Base-by-base conservation (phyloP, 2,113 vertebrate species). In the Alexandromys fortis region DNA sequence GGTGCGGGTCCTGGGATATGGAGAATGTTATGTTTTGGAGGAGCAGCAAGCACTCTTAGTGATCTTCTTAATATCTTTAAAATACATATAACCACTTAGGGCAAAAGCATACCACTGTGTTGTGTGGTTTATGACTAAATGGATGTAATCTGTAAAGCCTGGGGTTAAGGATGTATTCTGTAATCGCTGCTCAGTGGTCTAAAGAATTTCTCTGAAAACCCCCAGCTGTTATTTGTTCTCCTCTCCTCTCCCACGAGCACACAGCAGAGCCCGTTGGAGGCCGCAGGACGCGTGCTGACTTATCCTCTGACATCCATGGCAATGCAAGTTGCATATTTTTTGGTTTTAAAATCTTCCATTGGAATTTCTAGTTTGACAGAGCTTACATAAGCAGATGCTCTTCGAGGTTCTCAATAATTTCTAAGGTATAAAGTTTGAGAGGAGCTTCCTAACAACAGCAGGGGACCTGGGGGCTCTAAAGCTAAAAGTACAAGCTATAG, bases 341-440 rank as follows among this genome's bases (percentile, higher is more conserved):
- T 35, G 33, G 6, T 68, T 73, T 96, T 86, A 86, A 79, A 52
- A 58, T 17, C 85, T 95, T n/a, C 35, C 45, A 3, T 16, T 94
- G 78, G 94, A 70, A 88, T 83, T 81, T 94, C 30, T 30, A 89
- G 63, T 17, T 49, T 65, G 49, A 65, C 47, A 75, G 16, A 85
- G 67, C 28, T n/a, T 19, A 70, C 3, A 42, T n/a, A 70, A 89
- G 67, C 73, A 91, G 55, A 83, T 72, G 12, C 28, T 85, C 72
- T 76, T 77, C 35, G n/a, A n/a, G 16, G 24, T 70, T 70, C 87
- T 76, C 86, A 65, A 12, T 58, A 45, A n/a, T 55, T 61, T 90
- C 42, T 83, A 45, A 92, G 70, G 24, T 77, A 17, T 49, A 26
- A 76, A 86, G 49, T 76, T 30, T 89, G 30, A 76, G 77, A 86